Base-by-base conservation (phyloP, 2,113 vertebrate genomes). In the Empidonax alnorum region DNA sequence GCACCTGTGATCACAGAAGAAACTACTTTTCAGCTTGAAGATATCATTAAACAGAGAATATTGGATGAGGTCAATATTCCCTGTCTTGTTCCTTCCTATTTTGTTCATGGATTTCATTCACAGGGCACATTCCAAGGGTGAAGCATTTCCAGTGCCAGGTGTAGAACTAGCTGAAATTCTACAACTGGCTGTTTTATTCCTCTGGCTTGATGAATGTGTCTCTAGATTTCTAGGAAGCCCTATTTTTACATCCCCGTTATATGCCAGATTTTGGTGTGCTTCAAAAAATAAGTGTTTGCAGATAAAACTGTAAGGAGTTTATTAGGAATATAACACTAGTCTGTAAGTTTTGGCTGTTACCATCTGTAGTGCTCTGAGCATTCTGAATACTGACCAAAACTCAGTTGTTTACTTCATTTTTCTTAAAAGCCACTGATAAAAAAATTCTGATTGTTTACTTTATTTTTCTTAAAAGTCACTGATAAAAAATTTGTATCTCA, bases 21-120 rank as follows among this genome's bases (percentile, higher is more conserved):
- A 97, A 99, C 98, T 41, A 99, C 99, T 16, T 95, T 99, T 58
- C 97, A 98, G 74, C 98, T 99, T 20, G 99, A 99, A 96, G 99
- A 99, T 82, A 97, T 99, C 47, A 99, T 99, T 94, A 99, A 99
- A 96, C 99, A 99, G 97, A 98, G 99, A 97, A 99, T 99, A 96
- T 98, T 98, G 98, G 99, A 99, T 95, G 98, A 99, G 98, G 99
- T 99, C 69, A 89, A 93, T 97, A 49, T 37, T 52, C 30, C 67
- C n/a, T 84, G 58, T 28, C 7, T 75, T 82, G 6, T 46, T 78
- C 7, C 10, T 91, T 13, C 8, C 28, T 66, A 2, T 42, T 55
- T 42, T 77, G 15, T 79, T 90, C 35, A 14, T 67, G 56, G 39
- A 28, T 17, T 80, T 37, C 5, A 53, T 55, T 71, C 35, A 44